Evolutionary conservation across 2,797 vertebrate species (phyloP).

Genomic region (Phrynocephalus guinanensis): DNA sequence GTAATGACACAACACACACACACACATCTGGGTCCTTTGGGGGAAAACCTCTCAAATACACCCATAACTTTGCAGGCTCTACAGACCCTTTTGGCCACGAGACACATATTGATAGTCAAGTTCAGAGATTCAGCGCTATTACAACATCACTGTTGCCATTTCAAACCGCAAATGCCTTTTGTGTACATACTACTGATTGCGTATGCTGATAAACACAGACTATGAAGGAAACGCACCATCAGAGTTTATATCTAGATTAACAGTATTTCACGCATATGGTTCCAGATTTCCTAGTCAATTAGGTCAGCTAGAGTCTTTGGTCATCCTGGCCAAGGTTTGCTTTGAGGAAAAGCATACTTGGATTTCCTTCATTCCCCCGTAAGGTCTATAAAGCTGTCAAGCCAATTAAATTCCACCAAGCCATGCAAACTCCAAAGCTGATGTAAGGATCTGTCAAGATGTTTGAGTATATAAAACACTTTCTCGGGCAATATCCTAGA

Average conservation of each 20-base stretch:
- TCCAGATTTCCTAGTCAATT: constrained; percentile 18
- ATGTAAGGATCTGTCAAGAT: constrained; percentile 45
- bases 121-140: background rate
- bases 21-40: background rate
- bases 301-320: background rate
- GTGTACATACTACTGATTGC: background rate
- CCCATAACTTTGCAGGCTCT: background rate
- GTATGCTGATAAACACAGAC: constrained; percentile 22
- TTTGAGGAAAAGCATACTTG: constrained; percentile 10
- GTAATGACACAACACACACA: no score
- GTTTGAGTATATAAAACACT: constrained; percentile 44
- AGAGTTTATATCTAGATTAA: background rate
- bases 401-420: constrained; percentile 29
- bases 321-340: constrained; percentile 11
- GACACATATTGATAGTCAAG: constrained; percentile 15
- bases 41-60: background rate
- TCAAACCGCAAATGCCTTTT: background rate
- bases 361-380: background rate
- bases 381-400: constrained; percentile 25
- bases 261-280: constrained; percentile 18
- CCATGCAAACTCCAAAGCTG: constrained; percentile 51
- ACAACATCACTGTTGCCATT: constrained; percentile 1
- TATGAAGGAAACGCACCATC: background rate
- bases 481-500: constrained; percentile 66
- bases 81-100: constrained; percentile 22